These are phyloP conservation scores for Argynnis bischoffii DNA, from an alignment of 2,888 invertebrate species.

Conservation along the genomic window DNA sequence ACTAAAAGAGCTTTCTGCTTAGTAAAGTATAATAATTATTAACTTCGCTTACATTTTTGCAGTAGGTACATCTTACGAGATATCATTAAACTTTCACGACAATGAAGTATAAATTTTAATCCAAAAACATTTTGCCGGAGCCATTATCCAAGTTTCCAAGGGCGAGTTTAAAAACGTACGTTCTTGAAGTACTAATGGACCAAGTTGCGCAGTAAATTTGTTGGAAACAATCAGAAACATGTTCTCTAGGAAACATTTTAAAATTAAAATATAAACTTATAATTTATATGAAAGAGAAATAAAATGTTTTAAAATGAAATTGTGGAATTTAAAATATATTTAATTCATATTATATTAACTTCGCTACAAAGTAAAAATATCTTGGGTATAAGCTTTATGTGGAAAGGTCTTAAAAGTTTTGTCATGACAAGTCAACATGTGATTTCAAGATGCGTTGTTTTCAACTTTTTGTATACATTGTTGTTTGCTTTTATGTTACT, in stretches of 20 bases:
- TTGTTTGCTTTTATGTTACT: not conserved
- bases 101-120: conserved; percentile 36
- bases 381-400: not conserved
- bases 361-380: too few species aligned
- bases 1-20: too few species aligned
- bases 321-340: too few species aligned
- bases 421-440: not conserved
- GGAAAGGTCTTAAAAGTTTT: not conserved
- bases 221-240: conserved; percentile 16
- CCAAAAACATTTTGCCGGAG: conserved; percentile 37
- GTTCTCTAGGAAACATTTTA: not conserved
- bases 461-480: conserved; percentile 1
- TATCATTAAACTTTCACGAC: conserved; percentile 32
- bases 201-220: conserved; percentile 35
- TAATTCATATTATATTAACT: too few species aligned
- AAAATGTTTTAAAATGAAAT: too few species aligned
- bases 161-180: conserved; percentile 35
- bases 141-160: conserved; percentile 38
- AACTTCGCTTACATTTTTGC: conserved; percentile 27
- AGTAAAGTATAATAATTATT: conserved; percentile 9
- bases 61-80: conserved; percentile 16
- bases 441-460: conserved; percentile 3
- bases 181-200: conserved; percentile 39
- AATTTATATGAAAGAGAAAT: not conserved
- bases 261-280: not conserved